Conservation (phyloP, 2,888 invertebrate genomes). For the Cacoxenus indagator region DNA sequence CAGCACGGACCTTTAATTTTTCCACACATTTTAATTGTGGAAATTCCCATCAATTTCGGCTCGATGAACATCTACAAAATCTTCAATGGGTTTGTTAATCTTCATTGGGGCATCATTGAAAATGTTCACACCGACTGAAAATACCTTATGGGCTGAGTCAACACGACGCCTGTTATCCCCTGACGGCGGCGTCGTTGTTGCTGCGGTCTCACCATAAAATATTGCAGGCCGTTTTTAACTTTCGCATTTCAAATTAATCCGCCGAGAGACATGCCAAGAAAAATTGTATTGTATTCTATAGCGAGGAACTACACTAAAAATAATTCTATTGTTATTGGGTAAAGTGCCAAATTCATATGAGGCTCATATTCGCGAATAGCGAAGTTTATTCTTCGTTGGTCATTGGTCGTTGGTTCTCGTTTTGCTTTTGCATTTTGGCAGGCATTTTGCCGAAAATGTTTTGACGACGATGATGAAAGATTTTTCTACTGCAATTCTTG, state of each 20-base stretch:
- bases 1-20: no score
- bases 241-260: background rate
- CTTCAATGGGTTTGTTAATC: no score
- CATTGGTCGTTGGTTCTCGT: background rate
- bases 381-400: background rate
- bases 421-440: constrained; percentile 17
- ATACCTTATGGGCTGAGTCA: background rate
- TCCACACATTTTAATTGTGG: no score
- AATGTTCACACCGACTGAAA: background rate
- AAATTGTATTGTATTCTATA: background rate
- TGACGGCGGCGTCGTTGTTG: background rate
- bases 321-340: constrained; percentile 35
- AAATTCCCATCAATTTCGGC: no score
- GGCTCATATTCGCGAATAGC: constrained; percentile 20
- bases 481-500: background rate
- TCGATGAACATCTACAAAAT: no score
- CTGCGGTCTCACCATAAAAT: background rate
- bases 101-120: no score
- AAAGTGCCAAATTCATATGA: constrained; percentile 41
- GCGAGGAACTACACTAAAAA: constrained; percentile 35
- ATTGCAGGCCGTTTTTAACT: background rate
- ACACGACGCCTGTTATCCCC: background rate
- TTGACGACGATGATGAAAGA: constrained; percentile 10
- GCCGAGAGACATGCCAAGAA: background rate
- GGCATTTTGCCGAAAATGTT: background rate